These are phyloP conservation scores for Callithrix jacchus DNA, from an alignment of 2,113 vertebrate species.

Conservation along the genomic window DNA sequence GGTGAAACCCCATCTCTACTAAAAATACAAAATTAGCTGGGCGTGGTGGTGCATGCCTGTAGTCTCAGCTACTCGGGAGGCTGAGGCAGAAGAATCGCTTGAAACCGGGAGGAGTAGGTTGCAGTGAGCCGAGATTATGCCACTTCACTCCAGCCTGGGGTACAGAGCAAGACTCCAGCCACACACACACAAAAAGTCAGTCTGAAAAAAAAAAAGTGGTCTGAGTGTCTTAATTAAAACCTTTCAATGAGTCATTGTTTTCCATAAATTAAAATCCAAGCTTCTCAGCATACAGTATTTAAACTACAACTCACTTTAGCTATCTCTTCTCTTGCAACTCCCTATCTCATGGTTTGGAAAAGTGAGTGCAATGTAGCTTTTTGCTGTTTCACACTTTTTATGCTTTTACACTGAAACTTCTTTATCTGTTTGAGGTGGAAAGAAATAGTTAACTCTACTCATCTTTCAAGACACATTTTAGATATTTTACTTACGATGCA, in stretches of 20 bases:
- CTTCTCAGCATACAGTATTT: accelerated
- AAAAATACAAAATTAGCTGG: no score
- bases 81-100: no score
- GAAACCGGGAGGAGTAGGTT: no score
- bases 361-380: not conserved
- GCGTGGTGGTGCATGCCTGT: no score
- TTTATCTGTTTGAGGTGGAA: not conserved
- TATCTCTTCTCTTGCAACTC: accelerated
- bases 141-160: no score
- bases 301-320: not conserved
- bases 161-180: no score
- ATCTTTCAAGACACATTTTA: not conserved
- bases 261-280: not conserved
- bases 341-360: not conserved
- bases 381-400: not conserved
- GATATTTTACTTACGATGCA: no score
- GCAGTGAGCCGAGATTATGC: no score
- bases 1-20: no score
- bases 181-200: no score
- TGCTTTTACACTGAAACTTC: not conserved
- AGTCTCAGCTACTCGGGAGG: no score
- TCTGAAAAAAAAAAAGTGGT: not conserved
- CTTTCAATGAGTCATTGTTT: not conserved
- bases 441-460: not conserved
- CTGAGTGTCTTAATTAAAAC: not conserved